These are phyloP conservation scores for Noctuana brunneofusca DNA, from an alignment of 2,888 invertebrate species.

Conservation along the genomic window DNA sequence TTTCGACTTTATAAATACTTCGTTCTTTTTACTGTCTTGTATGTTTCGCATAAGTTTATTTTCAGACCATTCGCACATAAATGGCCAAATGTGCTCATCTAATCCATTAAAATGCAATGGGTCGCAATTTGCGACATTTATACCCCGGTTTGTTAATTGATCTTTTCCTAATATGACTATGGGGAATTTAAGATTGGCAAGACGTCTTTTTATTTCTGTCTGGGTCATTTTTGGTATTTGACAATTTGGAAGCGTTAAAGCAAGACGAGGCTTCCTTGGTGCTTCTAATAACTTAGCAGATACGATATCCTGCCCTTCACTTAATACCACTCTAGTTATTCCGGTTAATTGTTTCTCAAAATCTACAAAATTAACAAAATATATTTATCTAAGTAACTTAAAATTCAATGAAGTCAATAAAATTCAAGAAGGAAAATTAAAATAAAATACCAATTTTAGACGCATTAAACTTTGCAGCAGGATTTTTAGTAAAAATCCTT, in stretches of 20 bases:
- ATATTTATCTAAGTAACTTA: neutral
- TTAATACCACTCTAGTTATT: constrained; percentile 52
- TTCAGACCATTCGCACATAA: constrained; percentile 61
- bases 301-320: constrained; percentile 43
- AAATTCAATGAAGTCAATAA: neutral
- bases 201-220: constrained; percentile 58
- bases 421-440: neutral
- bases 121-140: constrained; percentile 50
- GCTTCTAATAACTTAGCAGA: constrained; percentile 36
- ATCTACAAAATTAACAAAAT: constrained; percentile 1
- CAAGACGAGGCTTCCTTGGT: constrained; percentile 47
- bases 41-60: neutral
- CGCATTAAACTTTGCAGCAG: neutral
- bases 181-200: constrained; percentile 59
- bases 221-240: constrained; percentile 49
- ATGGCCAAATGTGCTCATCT: constrained; percentile 67
- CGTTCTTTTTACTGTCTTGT: constrained; percentile 8
- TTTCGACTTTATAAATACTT: constrained; percentile 9
- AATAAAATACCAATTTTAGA: constrained; percentile 4
- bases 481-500: constrained; percentile 5
- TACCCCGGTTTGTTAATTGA: constrained; percentile 52
- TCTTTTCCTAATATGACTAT: constrained; percentile 64
- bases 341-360: constrained; percentile 45
- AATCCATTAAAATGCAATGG: constrained; percentile 61
- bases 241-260: constrained; percentile 48